Percentiles rank a stretch among this genome's conserved stretches.
Conservation (phyloP, 1,140 invertebrate genomes). For the Bombus sylvicola region DNA sequence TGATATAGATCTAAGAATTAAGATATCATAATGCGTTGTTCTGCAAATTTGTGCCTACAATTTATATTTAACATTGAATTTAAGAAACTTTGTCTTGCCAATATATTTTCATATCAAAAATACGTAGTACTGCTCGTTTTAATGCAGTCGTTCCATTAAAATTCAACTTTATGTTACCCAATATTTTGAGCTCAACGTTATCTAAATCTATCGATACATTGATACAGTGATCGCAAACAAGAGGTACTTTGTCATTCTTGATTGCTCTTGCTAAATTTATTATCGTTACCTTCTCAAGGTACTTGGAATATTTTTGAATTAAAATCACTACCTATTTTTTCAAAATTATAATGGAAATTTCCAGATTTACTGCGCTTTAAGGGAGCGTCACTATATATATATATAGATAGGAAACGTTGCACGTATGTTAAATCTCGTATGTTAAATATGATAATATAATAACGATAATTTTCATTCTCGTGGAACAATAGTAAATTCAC, state of each 20-base stretch:
- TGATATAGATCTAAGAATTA: conserved; percentile 6
- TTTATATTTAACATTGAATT: conserved; percentile 32
- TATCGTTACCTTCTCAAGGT: neutral
- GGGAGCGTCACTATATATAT: neutral
- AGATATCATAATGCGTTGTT: conserved; percentile 25
- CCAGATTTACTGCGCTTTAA: neutral
- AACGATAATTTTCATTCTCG: neutral
- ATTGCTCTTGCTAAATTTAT: neutral
- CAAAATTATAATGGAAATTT: neutral
- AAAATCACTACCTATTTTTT: neutral
- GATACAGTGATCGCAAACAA: neutral
- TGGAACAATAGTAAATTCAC: neutral
- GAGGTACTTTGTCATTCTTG: neutral
- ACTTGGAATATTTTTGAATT: neutral
- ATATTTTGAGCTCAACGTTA: too few relatives aligned
- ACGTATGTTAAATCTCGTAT: conserved; percentile 10
- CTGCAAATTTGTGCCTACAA: conserved; percentile 30
- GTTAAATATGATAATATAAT: neutral
- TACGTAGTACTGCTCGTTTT: neutral
- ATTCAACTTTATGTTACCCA: neutral
- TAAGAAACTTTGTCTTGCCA: conserved; percentile 53
- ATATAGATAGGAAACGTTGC: neutral
- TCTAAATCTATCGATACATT: neutral
- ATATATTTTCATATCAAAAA: conserved; percentile 50
- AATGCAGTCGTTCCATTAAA: neutral